phyloP scores from a whole-genome alignment of 2,113 vertebrate species.

The Pollimyrus isidori region DNA sequence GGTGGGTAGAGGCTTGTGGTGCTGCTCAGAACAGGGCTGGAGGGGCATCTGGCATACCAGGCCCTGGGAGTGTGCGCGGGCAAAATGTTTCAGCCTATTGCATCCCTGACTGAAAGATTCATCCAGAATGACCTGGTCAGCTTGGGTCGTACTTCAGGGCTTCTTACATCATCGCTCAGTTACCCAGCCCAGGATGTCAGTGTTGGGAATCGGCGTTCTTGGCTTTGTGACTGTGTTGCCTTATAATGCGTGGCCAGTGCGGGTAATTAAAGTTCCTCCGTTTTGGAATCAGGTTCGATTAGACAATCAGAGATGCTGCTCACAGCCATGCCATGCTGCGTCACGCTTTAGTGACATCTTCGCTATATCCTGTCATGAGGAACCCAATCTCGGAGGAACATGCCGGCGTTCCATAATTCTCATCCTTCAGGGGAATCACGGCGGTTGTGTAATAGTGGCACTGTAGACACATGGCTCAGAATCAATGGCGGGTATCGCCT shows the following conservation, averaged over 20 bases:
- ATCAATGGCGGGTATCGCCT: background rate
- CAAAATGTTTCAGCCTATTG: background rate
- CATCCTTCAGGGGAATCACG: background rate
- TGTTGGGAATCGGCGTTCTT: background rate
- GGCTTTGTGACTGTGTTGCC: background rate
- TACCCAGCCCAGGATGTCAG: background rate
- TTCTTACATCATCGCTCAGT: background rate
- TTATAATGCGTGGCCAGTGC: background rate
- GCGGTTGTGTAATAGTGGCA: background rate
- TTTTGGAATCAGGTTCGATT: background rate
- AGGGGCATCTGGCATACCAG: background rate
- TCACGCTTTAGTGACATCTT: background rate
- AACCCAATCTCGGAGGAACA: background rate
- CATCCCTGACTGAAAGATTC: slow-evolving; percentile 1
- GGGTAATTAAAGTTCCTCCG: background rate
- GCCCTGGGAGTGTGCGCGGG: background rate
- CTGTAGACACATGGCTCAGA: background rate
- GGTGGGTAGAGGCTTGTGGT: background rate
- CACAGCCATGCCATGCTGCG: background rate
- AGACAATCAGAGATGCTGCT: background rate
- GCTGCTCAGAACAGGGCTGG: background rate
- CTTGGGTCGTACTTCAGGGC: background rate
- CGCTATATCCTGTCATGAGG: background rate
- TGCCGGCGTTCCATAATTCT: background rate
- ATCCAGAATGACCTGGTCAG: background rate